A percentile compares a stretch with the other conserved stretches of the same genome.
Evolutionary conservation across 2,888 invertebrate species (phyloP).

Genomic region (Drosophila robusta): DNA sequence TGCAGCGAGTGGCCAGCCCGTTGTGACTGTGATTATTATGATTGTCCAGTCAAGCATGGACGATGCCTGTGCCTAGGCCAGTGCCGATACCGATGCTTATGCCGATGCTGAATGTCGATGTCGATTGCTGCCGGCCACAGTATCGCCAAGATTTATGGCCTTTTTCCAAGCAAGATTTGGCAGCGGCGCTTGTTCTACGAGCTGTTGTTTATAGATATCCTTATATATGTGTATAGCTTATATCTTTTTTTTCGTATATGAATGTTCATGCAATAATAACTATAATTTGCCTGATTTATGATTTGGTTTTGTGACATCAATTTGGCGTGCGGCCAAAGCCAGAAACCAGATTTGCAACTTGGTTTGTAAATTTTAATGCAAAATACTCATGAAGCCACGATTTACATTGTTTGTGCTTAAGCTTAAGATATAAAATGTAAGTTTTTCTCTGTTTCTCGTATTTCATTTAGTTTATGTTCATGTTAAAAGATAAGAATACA

Average conservation of each 20-base stretch:
- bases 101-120: constrained; percentile 25
- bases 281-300: constrained; percentile 78
- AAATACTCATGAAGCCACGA: not conserved
- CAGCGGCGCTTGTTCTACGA: constrained; percentile 77
- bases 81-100: constrained; percentile 34
- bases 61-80: constrained; percentile 49
- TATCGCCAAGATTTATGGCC: constrained; percentile 71
- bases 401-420: not conserved
- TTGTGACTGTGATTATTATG: constrained; percentile 78
- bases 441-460: too few relatives aligned
- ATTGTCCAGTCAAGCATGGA: constrained; percentile 81
- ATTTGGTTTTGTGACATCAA: constrained; percentile 76
- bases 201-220: constrained; percentile 56
- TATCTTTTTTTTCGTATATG: constrained; percentile 4
- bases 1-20: constrained; percentile 44
- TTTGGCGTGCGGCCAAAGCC: constrained; percentile 52
- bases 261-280: constrained; percentile 71
- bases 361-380: constrained; percentile 21
- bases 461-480: too few relatives aligned
- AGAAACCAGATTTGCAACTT: constrained; percentile 20
- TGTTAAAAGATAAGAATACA: too few relatives aligned
- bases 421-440: not conserved
- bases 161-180: constrained; percentile 64
- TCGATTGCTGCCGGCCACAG: constrained; percentile 54
- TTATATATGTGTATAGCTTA: constrained; percentile 25